These are phyloP conservation scores for Elmis aenea DNA, from an alignment of 2,888 invertebrate genomes.

Conservation along the genomic window DNA sequence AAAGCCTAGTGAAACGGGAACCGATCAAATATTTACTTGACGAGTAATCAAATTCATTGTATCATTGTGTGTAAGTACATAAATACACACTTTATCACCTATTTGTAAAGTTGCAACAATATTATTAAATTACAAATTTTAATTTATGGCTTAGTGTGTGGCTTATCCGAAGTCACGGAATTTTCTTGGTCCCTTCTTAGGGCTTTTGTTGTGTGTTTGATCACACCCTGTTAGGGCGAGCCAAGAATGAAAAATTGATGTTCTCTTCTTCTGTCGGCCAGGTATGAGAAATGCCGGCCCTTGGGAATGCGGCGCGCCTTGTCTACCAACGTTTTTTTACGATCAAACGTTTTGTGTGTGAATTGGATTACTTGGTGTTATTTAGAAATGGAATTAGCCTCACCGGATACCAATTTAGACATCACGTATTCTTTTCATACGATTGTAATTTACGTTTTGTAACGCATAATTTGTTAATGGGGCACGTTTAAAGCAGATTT, in stretches of 20 bases:
- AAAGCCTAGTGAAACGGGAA: conserved; percentile 1
- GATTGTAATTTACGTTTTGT: conserved; percentile 14
- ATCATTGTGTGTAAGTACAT: too few relatives aligned
- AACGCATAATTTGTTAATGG: conserved; percentile 9
- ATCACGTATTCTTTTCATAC: conserved; percentile 18
- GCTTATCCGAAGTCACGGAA: conserved; percentile 5
- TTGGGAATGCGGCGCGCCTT: conserved; percentile 23
- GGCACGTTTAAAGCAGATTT: too few relatives aligned
- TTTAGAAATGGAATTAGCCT: conserved; percentile 18
- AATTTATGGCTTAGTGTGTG: conserved; percentile 2
- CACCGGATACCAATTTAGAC: conserved; percentile 19
- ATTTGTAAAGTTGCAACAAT: conserved; percentile 1
- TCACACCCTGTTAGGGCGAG: conserved; percentile 25
- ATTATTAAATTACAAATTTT: conserved; percentile 1
- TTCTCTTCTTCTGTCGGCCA: conserved; percentile 16
- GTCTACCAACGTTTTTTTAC: conserved; percentile 17
- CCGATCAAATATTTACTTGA: conserved; percentile 6
- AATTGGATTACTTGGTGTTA: conserved; percentile 19
- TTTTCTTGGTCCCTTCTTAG: conserved; percentile 7
- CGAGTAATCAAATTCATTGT: conserved; percentile 1
- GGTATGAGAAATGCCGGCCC: conserved; percentile 26
- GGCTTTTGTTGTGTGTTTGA: conserved; percentile 22
- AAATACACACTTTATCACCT: too few relatives aligned
- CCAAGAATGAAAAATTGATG: conserved; percentile 21
- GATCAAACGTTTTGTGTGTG: conserved; percentile 21